These are phyloP conservation scores for Labeo catla DNA, from an alignment of 2,113 vertebrate genomes.

Conservation along the genomic window DNA sequence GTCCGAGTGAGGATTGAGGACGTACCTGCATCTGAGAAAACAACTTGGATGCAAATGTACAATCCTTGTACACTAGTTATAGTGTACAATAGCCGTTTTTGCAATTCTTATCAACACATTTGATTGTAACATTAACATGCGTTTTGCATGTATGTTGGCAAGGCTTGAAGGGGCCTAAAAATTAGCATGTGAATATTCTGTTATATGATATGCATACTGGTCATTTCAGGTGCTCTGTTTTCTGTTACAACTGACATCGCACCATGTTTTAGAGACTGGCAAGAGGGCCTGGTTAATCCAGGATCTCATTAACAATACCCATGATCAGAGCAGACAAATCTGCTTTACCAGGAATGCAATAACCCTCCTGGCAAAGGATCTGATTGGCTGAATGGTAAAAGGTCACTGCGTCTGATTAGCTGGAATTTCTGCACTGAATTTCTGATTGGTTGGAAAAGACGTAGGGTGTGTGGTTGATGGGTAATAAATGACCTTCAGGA, in stretches of 20 bases:
- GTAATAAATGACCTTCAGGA: constrained; percentile 13
- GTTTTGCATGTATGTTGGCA: too few relatives aligned
- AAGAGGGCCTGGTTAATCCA: constrained; percentile 45
- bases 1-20: constrained; percentile 14
- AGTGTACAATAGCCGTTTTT: neutral
- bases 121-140: neutral
- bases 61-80: neutral
- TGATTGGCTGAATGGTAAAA: constrained; percentile 39
- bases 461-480: constrained; percentile 19
- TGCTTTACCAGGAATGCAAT: constrained; percentile 39
- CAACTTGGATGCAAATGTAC: neutral
- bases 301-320: constrained; percentile 53
- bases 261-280: constrained; percentile 15
- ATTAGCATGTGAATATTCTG: neutral
- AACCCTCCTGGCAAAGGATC: neutral
- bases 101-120: neutral
- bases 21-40: neutral
- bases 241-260: neutral
- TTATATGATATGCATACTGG: neutral
- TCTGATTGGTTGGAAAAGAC: constrained; percentile 36
- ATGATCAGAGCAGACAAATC: constrained; percentile 47
- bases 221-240: neutral
- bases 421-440: neutral
- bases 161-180: neutral
- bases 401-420: constrained; percentile 37